Conservation (phyloP, 2,888 invertebrate genomes). For the Zygogramma bicolorata region DNA sequence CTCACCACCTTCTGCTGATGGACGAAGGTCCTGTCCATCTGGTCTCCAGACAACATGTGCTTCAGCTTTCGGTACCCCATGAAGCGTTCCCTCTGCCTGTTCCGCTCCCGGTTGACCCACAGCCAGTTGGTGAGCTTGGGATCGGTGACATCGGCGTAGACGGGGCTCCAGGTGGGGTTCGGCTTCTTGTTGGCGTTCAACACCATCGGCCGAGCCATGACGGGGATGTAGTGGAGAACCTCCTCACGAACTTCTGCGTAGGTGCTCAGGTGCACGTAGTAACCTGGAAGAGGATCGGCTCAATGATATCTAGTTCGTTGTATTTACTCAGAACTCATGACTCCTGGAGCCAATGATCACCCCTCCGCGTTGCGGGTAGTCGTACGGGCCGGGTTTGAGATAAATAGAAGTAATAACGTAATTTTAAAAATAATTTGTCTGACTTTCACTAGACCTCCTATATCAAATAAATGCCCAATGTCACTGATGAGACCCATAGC, state of each 20-base stretch:
- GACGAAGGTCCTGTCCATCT: conserved; percentile 74
- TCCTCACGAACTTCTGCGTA: conserved; percentile 98
- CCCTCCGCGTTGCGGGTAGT: no score
- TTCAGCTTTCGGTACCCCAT: conserved; percentile 72
- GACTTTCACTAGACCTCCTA: no score
- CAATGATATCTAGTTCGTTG: no score
- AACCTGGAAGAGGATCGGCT: conserved; percentile 74
- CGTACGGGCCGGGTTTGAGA: no score
- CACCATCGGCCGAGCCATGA: conserved; percentile 96
- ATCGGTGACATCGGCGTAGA: conserved; percentile 93
- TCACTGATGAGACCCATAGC: no score
- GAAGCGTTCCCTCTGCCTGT: conserved; percentile 82
- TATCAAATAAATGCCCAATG: no score
- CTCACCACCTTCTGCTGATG: conserved; percentile 68
- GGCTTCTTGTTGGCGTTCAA: conserved; percentile 86
- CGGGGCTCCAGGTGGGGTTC: conserved; percentile 93
- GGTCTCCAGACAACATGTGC: conserved; percentile 71
- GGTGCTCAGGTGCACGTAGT: conserved; percentile 95
- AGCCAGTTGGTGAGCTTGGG: conserved; percentile 92
- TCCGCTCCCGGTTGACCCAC: conserved; percentile 87
- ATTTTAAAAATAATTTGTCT: no score
- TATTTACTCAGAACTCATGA: no score
- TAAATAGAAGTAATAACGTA: no score
- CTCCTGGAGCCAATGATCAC: no score
- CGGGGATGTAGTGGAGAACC: conserved; percentile 94